Base-by-base conservation (phyloP, 2,888 invertebrate species). In the Cetonia aurata region DNA sequence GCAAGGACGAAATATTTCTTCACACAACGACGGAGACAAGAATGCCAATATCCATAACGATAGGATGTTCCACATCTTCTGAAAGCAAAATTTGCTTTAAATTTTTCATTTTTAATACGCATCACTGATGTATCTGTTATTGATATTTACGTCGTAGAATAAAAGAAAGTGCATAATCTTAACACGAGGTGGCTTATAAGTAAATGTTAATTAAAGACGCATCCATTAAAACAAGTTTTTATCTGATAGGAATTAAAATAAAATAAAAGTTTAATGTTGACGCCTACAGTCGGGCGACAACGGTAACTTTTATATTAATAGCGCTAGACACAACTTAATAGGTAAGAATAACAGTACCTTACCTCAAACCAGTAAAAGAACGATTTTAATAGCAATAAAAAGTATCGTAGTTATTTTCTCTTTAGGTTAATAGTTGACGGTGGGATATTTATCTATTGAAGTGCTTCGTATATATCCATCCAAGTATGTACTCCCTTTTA, bases 1-100 rank as follows among this genome's bases (percentile, higher is more conserved):
- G 81, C 94, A 95, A 12, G 94, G 93, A 65, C 78, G 77, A 72
- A 77, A 82, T 9, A 77, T 75, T 62, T 79, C 69, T 44, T 70
- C 65, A 53, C 62, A 12, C 10, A 65, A 15, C 10, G 37, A 37
- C 37, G 9, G 6, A 10, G 37, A 37, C 37, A 41, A n/a, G 15
- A 37, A 50, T n/a, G 62, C 15, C 15, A 50, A 41, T 33, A 37
- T 50, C 50, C 62, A 50, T 52, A 41, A 17, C 62, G 62, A 37
- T 33, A 33, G 12, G 33, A 6, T 9, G 41, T 25, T 25, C 10
- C 3, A 52, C 19, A 52, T 25, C 19, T 9, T 52, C 12, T 17
- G 10, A 19, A 52, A 52, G 25, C 19, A 6, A 52, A 25, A 25
- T 25, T 25, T 25, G 3, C 1, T 25, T 25, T 4, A 25, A 25